Percentiles rank a stretch among this genome's conserved stretches.
Conservation (phyloP, 2,113 vertebrate genomes). For the Microtus ochrogaster region DNA sequence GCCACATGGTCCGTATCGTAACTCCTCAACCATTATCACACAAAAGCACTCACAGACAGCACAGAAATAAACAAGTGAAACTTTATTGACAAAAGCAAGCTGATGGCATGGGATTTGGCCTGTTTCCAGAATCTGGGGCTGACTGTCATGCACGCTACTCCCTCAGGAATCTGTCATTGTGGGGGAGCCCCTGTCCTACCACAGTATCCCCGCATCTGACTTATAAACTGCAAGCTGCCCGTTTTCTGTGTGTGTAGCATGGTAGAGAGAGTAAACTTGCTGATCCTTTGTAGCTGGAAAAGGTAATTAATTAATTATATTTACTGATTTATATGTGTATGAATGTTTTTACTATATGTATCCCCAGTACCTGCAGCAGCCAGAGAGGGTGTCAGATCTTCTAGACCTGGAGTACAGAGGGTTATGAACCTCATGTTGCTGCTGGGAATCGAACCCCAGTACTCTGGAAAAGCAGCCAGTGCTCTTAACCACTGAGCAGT, state of each 20-base stretch:
- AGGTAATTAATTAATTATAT: not conserved
- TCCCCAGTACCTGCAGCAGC: not conserved
- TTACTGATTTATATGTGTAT: not conserved
- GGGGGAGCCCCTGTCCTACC: not conserved
- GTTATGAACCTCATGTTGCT: not conserved
- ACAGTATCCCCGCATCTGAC: not conserved
- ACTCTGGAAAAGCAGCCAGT: not conserved
- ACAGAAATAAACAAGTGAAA: not conserved
- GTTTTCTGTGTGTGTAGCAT: accelerated
- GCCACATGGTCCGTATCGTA: not conserved
- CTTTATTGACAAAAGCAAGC: not conserved
- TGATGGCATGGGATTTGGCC: not conserved
- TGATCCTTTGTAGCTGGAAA: not conserved
- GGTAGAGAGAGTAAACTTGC: not conserved
- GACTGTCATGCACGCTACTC: accelerated
- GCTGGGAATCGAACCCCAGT: not conserved
- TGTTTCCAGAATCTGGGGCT: not conserved
- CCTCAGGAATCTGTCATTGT: accelerated
- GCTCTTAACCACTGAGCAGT: not conserved
- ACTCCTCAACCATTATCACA: not conserved
- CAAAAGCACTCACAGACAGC: not conserved
- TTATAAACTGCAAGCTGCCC: not conserved
- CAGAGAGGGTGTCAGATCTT: not conserved
- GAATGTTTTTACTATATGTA: not conserved
- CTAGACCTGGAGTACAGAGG: too few relatives aligned